Conservation (phyloP, 1,140 invertebrate species). For the Elysia chlorotica region DNA sequence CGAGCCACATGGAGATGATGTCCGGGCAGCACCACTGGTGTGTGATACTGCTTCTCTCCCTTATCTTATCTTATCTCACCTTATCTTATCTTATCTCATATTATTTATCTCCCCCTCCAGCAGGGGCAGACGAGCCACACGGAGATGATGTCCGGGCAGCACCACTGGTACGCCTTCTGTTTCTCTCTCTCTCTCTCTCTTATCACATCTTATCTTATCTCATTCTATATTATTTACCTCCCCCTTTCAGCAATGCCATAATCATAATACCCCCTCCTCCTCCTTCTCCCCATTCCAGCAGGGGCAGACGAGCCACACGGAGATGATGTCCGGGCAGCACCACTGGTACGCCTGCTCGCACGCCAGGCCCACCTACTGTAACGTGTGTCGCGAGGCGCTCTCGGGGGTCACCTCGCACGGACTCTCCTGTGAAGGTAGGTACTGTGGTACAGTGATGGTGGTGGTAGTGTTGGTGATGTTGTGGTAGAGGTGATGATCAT, state of each 20-base stretch:
- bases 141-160: slow-evolving; percentile 76
- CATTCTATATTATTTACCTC: too few species aligned
- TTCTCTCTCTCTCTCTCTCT: too few species aligned
- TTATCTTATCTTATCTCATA: too few species aligned
- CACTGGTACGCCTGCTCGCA: slow-evolving; percentile 93
- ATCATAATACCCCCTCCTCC: not conserved
- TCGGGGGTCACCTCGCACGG: slow-evolving; percentile 89
- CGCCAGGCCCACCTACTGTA: slow-evolving; percentile 94
- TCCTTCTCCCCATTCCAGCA: slow-evolving; percentile 11
- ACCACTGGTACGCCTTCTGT: slow-evolving; percentile 85
- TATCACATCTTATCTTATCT: too few species aligned
- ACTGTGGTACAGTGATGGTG: too few species aligned
- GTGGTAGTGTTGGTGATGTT: too few species aligned
- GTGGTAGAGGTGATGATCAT: too few species aligned
- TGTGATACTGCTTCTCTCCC: too few species aligned
- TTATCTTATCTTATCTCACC: too few species aligned
- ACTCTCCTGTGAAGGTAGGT: slow-evolving; percentile 83
- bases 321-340: slow-evolving; percentile 79
- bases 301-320: slow-evolving; percentile 46
- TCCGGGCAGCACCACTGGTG: slow-evolving; percentile 92
- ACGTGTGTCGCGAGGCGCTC: slow-evolving; percentile 90
- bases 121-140: slow-evolving; percentile 44
- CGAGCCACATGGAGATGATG: slow-evolving; percentile 63
- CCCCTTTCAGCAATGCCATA: too few species aligned
- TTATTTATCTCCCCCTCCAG: too few species aligned